Evolutionary conservation across 2,797 vertebrate species (phyloP).

Genomic region (Urophycis tenuis): DNA sequence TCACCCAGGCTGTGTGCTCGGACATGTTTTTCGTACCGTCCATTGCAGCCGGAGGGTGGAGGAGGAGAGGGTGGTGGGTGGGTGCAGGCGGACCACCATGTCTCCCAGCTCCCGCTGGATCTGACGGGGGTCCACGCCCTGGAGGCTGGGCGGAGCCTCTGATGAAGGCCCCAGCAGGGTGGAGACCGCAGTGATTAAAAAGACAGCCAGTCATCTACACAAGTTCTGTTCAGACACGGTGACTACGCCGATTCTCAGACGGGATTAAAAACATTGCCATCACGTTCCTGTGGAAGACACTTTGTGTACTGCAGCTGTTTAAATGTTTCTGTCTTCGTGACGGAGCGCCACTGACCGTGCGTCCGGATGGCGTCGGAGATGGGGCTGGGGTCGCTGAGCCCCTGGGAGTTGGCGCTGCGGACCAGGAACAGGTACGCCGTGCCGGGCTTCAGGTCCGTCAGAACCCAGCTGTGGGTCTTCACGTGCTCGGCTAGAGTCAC

Average conservation of each 20-base stretch:
- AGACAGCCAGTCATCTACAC: conserved; percentile 9
- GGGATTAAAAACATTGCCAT: no score
- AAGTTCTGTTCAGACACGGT: not conserved
- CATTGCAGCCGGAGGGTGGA: conserved; percentile 95
- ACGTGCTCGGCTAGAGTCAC: conserved; percentile 95
- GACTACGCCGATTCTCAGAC: no score
- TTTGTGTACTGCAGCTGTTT: not conserved
- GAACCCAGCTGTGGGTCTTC: conserved; percentile 84
- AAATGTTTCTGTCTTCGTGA: not conserved
- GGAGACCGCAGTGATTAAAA: not conserved
- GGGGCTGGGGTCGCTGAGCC: conserved; percentile 94
- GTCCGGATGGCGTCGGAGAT: conserved; percentile 97
- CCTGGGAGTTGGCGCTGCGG: conserved; percentile 93
- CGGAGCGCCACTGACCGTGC: conserved; percentile 73
- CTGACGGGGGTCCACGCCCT: conserved; percentile 95
- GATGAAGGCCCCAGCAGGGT: conserved; percentile 21
- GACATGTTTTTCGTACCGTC: conserved; percentile 79
- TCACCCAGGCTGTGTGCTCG: not conserved
- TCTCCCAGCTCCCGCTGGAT: conserved; percentile 92
- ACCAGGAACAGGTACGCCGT: conserved; percentile 98
- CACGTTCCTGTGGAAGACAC: not conserved
- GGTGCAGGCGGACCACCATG: conserved; percentile 92
- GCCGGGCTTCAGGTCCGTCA: conserved; percentile 90
- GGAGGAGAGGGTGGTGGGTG: conserved; percentile 94
- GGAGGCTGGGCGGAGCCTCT: conserved; percentile 89